Evolutionary conservation across 1,140 invertebrate species (phyloP), one percentile per base, ranked within the genome.

Genomic region (Plectrocnemia conspersa): DNA sequence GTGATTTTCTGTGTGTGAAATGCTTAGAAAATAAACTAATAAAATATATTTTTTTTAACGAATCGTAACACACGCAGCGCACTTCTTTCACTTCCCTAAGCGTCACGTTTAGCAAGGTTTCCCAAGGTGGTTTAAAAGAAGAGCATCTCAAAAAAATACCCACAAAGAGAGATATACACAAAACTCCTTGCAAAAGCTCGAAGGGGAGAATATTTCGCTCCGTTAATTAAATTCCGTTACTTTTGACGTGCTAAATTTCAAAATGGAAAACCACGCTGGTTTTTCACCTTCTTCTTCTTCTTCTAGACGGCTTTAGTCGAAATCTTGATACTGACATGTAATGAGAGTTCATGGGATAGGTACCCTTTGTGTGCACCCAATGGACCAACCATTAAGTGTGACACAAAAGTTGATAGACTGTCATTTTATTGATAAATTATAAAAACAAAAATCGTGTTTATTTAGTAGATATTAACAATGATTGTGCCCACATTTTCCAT

Each of bases 311-410:
- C 42, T 10, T 24, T 19, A 11, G 27, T 9, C 25, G 38, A 33
- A 29, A 48, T 38, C 46, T 59, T 59, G 54, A 52, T 54, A 52
- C 55, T 52, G 52, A 40, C 56, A n/a, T 38, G 52, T 59, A 59
- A 59, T 47, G 52, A 59, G 48, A 35, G 13, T 46, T 46, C 35
- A 50, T 50, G 38, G 33, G 48, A 23, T 25, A 46, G 40, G 27
- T 48, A 6, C 33, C 47, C 52, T 59, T 54, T 58, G 50, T 58
- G 22, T 45, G 16, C 7, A 32, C 29, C 46, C 22, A 3, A 3
- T 3, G 22, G 19, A 22, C n/a, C 21, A 45, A 22, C 42, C 27
- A 24, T 11, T 35, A 35, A 13, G n/a, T 35, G n/a, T 35, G 6
- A 6, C 27, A 6, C 27, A n/a, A 29, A n/a, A 7, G n/a, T 29